Percentiles rank a stretch among this genome's conserved stretches.
These are phyloP conservation scores for Rapana venosa DNA, from an alignment of 2,888 invertebrate species.

Conservation along the genomic window DNA sequence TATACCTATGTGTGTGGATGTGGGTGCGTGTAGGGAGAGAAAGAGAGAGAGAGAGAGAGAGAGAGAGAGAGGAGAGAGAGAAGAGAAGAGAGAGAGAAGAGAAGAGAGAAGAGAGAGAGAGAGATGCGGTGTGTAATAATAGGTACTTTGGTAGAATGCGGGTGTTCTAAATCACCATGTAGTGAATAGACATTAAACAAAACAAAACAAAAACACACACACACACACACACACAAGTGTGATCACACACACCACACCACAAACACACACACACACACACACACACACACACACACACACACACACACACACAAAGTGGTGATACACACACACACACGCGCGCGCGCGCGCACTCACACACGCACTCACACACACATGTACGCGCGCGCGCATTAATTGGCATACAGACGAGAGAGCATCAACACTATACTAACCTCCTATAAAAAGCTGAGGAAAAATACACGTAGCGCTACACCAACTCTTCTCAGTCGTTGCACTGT, in stretches of 20 bases:
- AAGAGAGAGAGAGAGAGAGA: neutral
- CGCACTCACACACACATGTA: neutral
- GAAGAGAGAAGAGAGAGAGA: neutral
- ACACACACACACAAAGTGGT: neutral
- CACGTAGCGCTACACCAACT: too few species aligned
- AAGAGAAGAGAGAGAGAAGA: neutral
- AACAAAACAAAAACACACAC: constrained; percentile 22
- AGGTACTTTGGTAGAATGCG: too few species aligned
- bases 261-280: neutral
- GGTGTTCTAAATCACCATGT: too few species aligned
- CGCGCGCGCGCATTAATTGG: neutral
- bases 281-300: neutral
- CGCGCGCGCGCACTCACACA: neutral
- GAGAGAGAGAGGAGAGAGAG: neutral
- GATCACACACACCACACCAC: neutral
- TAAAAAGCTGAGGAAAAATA: too few species aligned
- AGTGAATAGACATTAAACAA: too few species aligned
- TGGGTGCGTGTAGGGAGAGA: neutral
- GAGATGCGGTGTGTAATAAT: too few species aligned
- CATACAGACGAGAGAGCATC: neutral
- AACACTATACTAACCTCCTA: too few species aligned
- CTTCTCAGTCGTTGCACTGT: too few species aligned
- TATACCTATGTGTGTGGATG: too few species aligned
- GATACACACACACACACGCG: neutral
- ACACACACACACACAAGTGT: neutral